phyloP scores from a whole-genome alignment of 2,888 invertebrate species.

The Ctenicera cuprea region DNA sequence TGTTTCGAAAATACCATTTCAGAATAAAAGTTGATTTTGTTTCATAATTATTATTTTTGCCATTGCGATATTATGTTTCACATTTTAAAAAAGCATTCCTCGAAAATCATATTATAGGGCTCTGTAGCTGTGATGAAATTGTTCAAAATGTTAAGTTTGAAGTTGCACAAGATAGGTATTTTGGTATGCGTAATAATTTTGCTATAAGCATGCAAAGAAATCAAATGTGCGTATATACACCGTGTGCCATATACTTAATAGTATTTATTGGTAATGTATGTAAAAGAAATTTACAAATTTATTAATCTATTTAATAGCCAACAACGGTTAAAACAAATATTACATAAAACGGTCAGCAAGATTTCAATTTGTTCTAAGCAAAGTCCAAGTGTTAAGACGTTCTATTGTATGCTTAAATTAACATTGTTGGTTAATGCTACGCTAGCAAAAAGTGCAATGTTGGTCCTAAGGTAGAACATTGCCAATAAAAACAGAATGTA shows the following conservation, averaged over 20 bases:
- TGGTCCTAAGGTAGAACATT: conserved; percentile 31
- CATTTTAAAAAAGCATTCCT: conserved; percentile 17
- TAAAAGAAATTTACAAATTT: no score
- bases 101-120: conserved; percentile 11
- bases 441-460: not conserved
- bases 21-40: not conserved
- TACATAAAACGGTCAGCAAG: not conserved
- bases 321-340: not conserved
- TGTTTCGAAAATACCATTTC: not conserved
- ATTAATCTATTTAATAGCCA: no score
- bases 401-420: conserved; percentile 12
- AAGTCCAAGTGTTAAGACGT: not conserved
- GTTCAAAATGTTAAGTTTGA: conserved; percentile 13
- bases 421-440: not conserved
- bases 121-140: conserved; percentile 19
- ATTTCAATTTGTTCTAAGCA: no score
- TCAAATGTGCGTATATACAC: conserved; percentile 1
- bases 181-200: not conserved
- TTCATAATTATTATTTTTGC: no score
- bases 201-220: conserved; percentile 10
- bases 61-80: not conserved
- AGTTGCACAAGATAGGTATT: conserved; percentile 12
- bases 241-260: conserved; percentile 14
- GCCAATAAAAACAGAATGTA: conserved; percentile 43
- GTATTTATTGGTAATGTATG: conserved; percentile 1